Evolutionary conservation across 2,797 vertebrate species (phyloP), one percentile per base, ranked within the genome.

Genomic region (Sebastes nivosus): DNA sequence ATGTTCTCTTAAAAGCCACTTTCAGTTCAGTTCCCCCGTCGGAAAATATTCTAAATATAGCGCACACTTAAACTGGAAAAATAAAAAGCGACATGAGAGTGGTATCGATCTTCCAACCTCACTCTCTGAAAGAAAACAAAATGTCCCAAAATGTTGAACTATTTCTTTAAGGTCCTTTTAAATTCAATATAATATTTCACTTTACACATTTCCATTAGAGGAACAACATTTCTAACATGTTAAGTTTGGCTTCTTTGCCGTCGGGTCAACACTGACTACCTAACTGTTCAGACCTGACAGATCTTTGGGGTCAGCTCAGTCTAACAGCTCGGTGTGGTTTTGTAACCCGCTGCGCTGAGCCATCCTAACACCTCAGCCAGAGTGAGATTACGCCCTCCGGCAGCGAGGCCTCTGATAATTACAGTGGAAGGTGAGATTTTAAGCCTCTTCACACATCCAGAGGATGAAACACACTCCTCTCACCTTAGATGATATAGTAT

Each of bases 321-420:
- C 58, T 34, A 68, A 52, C 78, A 67, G 83, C 79, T 66, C 77
- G 22, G 83, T 59, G 75, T 52, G 82, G 42, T 61, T 85, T 69
- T 61, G 78, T 8, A 61, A 50, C 85, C 57, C 2, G 52, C 81
- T 85, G 91, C 2, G 68, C 74, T 67, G 58, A 67, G 74, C 72
- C 69, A 70, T 81, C 74, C 83, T 77, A 83, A 92, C 88, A 91
- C 92, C 84, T 91, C 91, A 78, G 84, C 74, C 8, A 20, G 73
- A 67, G 85, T 87, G 87, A 89, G 86, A 92, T 92, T 85, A 87
- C 85, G 73, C 86, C 90, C 88, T 78, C 1, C 69, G 89, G 89
- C 91, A 67, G 67, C 5, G 4, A 8, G 27, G 66, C 65, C 68
- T 83, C 81, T 72, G 80, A 84, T 92, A 87, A 92, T 89, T 88